Conservation (phyloP, 2,797 vertebrate genomes). For the Petrocephalus sullivani region DNA sequence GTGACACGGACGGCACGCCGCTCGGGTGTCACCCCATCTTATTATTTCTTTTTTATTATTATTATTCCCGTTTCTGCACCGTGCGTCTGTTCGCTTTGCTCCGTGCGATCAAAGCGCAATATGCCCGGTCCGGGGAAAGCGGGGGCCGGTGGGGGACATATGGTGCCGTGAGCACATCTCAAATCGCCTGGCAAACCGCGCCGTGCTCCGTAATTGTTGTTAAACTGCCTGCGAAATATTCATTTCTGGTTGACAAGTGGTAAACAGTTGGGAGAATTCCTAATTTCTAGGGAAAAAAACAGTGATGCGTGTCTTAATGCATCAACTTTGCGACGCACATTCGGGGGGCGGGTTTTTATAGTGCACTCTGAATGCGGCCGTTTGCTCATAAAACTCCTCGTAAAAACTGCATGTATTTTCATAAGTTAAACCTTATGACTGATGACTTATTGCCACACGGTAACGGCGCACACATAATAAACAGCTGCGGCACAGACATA, state of each 20-base stretch:
- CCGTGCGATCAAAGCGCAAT: not conserved
- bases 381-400: not conserved
- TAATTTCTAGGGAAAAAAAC: not conserved
- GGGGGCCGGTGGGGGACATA: not conserved
- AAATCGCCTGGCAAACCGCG: constrained; percentile 43
- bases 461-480: not conserved
- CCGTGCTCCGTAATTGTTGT: constrained; percentile 54
- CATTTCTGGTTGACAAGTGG: constrained; percentile 51
- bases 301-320: not conserved
- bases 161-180: constrained; percentile 44
- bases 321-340: not conserved
- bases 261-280: constrained; percentile 28
- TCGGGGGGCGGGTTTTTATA: not conserved
- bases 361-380: not conserved
- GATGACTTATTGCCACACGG: not conserved
- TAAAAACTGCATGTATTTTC: not conserved
- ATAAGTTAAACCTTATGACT: not conserved
- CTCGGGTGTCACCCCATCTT: constrained; percentile 25
- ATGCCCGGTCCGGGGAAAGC: constrained; percentile 21
- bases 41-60: not conserved
- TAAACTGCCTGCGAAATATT: constrained; percentile 61
- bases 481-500: not conserved
- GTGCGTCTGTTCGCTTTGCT: constrained; percentile 4
- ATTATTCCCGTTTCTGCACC: not conserved
- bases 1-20: constrained; percentile 22